Evolutionary conservation across 2,888 invertebrate genomes (phyloP), one percentile per base, ranked within the genome.

Genomic region (Iselma pallidipennis): DNA sequence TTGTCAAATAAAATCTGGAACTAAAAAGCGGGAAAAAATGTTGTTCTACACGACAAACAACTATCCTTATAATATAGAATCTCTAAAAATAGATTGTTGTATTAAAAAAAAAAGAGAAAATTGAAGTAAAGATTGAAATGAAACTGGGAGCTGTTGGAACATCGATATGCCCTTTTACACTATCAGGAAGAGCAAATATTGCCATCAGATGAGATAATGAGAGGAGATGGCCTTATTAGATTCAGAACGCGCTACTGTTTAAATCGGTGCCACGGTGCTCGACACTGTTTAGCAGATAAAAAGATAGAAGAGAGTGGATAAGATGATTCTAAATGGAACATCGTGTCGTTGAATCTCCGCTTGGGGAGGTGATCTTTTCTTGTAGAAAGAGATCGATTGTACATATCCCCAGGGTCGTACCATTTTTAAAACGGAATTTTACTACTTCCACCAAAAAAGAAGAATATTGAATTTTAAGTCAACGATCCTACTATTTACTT

Each of bases 321-420:
- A 72, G 73, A 70, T 69, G 70, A 70, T 68, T 71, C 68, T 71
- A 73, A 73, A 72, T 72, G 73, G 70, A 71, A 69, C 70, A 71
- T 69, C 71, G 66, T 73, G 71, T 71, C 66, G 66, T 58, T 60
- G 68, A 71, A 72, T 73, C 70, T 70, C 67, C 68, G 67, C 71
- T 66, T 64, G 57, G 69, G 69, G 70, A 70, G 69, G 69, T 67
- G 69, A 72, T 71, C 71, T 63, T 67, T 68, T 63, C 67, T 68
- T 69, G 68, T 70, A 65, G 53, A 21, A 45, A 45, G 12, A 66
- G 67, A 72, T 73, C 73, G 71, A 73, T 72, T 70, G 68, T 72
- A 70, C 69, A 70, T 60, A 68, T 73, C 73, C 71, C 73, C 57
- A 48, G 71, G 68, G 73, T 58, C 64, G 55, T 63, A 68, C 70